Percentiles rank a stretch among this genome's conserved stretches.
These are phyloP conservation scores for Camelus dromedarius DNA, from an alignment of 2,113 vertebrate genomes.

Conservation along the genomic window DNA sequence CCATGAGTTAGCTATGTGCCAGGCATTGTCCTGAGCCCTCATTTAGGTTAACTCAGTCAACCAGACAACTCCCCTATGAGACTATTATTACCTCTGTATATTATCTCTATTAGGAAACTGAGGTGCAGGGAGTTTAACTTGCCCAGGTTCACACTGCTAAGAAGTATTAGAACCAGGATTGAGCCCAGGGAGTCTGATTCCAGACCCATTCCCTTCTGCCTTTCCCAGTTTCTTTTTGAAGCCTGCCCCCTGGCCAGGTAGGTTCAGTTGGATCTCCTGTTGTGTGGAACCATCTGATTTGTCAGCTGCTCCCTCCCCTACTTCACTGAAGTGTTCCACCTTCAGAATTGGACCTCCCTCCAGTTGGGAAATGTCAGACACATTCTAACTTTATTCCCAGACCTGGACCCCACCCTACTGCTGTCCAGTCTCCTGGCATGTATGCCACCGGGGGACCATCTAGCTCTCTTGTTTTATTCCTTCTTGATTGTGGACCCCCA, in stretches of 20 bases:
- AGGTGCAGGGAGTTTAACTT: not conserved
- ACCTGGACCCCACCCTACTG: not conserved
- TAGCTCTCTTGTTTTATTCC: not conserved
- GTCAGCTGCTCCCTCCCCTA: not conserved
- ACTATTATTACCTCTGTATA: not conserved
- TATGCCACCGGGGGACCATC: not conserved
- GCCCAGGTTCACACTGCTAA: not conserved
- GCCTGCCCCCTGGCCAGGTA: not conserved
- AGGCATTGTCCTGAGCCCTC: not conserved
- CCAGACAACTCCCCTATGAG: not conserved
- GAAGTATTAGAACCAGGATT: not conserved
- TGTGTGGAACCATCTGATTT: not conserved
- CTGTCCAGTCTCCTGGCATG: not conserved
- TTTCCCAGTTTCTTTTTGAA: not conserved
- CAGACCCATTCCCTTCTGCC: not conserved
- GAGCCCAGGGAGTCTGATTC: not conserved
- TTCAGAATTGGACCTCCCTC: not conserved
- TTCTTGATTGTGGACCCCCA: not conserved
- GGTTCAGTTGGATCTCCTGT: not conserved
- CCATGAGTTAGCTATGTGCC: not conserved
- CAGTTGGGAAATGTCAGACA: not conserved
- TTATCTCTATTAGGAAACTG: conserved; percentile 7
- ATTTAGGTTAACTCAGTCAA: not conserved
- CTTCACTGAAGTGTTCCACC: not conserved
- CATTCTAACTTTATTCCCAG: not conserved